Evolutionary conservation across 1,140 invertebrate genomes (phyloP).

Genomic region (Procambarus virginalis): DNA sequence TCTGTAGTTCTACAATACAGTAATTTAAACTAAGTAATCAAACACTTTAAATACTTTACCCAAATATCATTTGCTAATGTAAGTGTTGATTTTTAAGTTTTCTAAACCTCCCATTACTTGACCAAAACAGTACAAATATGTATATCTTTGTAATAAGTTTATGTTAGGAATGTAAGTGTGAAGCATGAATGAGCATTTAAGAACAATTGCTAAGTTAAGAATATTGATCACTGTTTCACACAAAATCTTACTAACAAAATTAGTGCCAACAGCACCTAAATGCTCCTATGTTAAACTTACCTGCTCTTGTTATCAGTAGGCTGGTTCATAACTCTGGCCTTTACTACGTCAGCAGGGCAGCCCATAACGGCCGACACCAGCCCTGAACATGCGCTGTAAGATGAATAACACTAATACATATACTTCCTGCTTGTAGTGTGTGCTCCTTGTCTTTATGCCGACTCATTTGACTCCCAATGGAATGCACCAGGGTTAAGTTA

Average conservation of each 20-base stretch:
- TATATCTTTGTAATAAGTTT: too few species aligned
- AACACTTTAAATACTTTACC: too few species aligned
- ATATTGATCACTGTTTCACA: background rate
- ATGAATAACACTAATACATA: conserved; percentile 32
- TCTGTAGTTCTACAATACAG: too few species aligned
- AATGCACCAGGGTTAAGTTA: background rate
- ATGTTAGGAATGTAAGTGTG: too few species aligned
- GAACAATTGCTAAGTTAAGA: background rate
- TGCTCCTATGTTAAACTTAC: conserved; percentile 74
- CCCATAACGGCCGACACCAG: conserved; percentile 90
- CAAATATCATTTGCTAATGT: too few species aligned
- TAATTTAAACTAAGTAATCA: too few species aligned
- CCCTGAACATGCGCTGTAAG: conserved; percentile 83
- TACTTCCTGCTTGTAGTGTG: conserved; percentile 10
- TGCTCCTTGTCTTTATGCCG: background rate
- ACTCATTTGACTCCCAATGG: conserved; percentile 6
- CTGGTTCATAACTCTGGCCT: conserved; percentile 96
- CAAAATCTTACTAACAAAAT: background rate
- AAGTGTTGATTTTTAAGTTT: too few species aligned
- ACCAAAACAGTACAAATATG: too few species aligned
- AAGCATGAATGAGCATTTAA: too few species aligned
- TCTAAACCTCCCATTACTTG: too few species aligned
- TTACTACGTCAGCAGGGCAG: conserved; percentile 93
- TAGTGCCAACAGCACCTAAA: background rate
- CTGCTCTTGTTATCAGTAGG: conserved; percentile 85